Evolutionary conservation across 2,888 invertebrate genomes (phyloP).

Genomic region (Cataglyphis rosenhaueri): DNA sequence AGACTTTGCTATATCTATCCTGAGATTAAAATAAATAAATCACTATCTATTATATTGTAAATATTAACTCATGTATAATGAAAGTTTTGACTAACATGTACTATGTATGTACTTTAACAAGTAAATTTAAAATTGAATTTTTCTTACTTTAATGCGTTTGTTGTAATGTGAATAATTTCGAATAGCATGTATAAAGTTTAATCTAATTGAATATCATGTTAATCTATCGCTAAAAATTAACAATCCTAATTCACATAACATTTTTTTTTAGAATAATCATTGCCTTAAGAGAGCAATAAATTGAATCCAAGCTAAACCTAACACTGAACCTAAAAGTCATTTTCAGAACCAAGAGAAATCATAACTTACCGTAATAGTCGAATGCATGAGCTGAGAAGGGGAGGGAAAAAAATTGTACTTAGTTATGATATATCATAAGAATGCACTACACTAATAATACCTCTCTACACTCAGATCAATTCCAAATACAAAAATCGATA

Average conservation of each 20-base stretch:
- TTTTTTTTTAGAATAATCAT: slow-evolving; percentile 49
- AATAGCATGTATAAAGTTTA: slow-evolving; percentile 34
- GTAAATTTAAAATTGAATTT: slow-evolving; percentile 32
- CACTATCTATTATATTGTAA: slow-evolving; percentile 26
- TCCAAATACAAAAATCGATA: slow-evolving; percentile 37
- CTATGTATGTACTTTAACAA: slow-evolving; percentile 1
- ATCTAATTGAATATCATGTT: slow-evolving; percentile 32
- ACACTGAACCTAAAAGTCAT: slow-evolving; percentile 73
- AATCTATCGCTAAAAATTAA: slow-evolving; percentile 35
- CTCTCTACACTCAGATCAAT: slow-evolving; percentile 80
- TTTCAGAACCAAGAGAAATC: slow-evolving; percentile 88
- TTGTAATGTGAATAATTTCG: slow-evolving; percentile 43
- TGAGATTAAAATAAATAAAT: not conserved
- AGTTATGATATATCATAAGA: slow-evolving; percentile 80
- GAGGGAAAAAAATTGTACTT: slow-evolving; percentile 85
- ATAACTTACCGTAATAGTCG: slow-evolving; percentile 99
- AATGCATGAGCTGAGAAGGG: slow-evolving; percentile 94
- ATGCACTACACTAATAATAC: slow-evolving; percentile 75
- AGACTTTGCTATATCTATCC: not conserved
- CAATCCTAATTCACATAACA: slow-evolving; percentile 36
- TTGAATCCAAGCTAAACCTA: slow-evolving; percentile 72
- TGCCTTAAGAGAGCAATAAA: slow-evolving; percentile 52
- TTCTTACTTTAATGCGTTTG: slow-evolving; percentile 55
- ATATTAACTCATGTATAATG: not conserved
- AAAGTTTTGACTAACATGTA: not conserved